Base-by-base conservation (phyloP, 1,140 invertebrate species). In the Melitaea cinxia region DNA sequence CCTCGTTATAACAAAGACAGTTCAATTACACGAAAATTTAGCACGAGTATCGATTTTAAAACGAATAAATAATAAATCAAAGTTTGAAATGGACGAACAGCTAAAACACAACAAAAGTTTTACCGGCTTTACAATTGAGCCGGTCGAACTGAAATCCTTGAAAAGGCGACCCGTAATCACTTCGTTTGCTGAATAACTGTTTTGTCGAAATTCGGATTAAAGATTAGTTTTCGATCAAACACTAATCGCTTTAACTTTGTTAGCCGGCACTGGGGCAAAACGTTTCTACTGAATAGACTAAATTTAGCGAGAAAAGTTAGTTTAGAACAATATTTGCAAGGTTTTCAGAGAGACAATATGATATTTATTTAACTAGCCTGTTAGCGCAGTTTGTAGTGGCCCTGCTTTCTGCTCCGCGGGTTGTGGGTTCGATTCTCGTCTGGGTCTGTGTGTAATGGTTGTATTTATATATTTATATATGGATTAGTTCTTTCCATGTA, bases 161-260 rank as follows among this genome's bases (percentile, higher is more conserved):
- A n/a, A 42, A 19, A 42, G 37, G 37, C 14, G 1, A 42, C 14
- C 37, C 15, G 10, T 42, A 42, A 17, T 42, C 37, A 42, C 37
- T 42, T 42, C 15, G 9, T 42, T 42, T 39, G n/a, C 37, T 15
- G 37, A 12, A 33, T 42, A 39, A 39, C 14, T 17, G 15, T 17
- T 42, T n/a, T 42, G 37, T 42, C 17, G 37, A 42, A 42, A 42
- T 42, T 17, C 14, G 37, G 37, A 42, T 42, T 42, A 42, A 17
- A n/a, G 37, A 14, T 42, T n/a, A 42, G 37, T 42, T 17, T 42
- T 42, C 37, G 37, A 42, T 42, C 6, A 42, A 42, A 17, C 1
- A 6, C 30, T 33, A 33, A 33, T 33, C 30, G 9, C 30, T 33
- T 33, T 6, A 10, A 33, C 30, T 33, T 33, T 33, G 6, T 7